Conservation (phyloP, 1,140 invertebrate species). For the Euglossa dilemma region DNA sequence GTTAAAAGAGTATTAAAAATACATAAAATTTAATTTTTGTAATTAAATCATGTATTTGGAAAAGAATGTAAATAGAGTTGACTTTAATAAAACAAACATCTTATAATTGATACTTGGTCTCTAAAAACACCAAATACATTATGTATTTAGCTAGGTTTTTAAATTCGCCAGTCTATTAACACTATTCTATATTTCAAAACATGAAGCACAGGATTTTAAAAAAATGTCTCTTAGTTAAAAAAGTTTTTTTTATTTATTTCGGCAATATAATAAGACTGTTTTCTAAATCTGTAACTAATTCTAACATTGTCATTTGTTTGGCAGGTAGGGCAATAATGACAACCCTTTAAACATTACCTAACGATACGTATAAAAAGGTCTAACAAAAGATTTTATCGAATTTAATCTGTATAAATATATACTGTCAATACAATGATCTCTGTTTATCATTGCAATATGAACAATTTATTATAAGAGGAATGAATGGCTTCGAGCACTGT, state of each 20-base stretch:
- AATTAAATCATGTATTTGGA: constrained; percentile 23
- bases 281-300: constrained; percentile 45
- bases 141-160: constrained; percentile 3
- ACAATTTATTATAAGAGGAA: constrained; percentile 40
- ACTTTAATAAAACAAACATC: constrained; percentile 18
- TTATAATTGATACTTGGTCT: constrained; percentile 14
- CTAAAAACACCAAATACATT: background rate
- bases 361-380: constrained; percentile 48
- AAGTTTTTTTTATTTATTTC: constrained; percentile 58
- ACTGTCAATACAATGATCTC: constrained; percentile 40
- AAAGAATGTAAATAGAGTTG: constrained; percentile 34
- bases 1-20: background rate
- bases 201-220: constrained; percentile 30
- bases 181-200: constrained; percentile 15
- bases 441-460: constrained; percentile 32
- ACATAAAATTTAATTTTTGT: constrained; percentile 7
- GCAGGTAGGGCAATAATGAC: constrained; percentile 45
- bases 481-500: constrained; percentile 46
- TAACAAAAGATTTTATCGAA: constrained; percentile 54
- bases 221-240: constrained; percentile 37
- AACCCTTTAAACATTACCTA: constrained; percentile 29
- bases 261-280: constrained; percentile 54
- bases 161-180: background rate
- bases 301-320: constrained; percentile 56
- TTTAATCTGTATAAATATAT: constrained; percentile 48